These are phyloP conservation scores for Laodelphax striatellus DNA, from an alignment of 1,140 invertebrate genomes.

Conservation along the genomic window DNA sequence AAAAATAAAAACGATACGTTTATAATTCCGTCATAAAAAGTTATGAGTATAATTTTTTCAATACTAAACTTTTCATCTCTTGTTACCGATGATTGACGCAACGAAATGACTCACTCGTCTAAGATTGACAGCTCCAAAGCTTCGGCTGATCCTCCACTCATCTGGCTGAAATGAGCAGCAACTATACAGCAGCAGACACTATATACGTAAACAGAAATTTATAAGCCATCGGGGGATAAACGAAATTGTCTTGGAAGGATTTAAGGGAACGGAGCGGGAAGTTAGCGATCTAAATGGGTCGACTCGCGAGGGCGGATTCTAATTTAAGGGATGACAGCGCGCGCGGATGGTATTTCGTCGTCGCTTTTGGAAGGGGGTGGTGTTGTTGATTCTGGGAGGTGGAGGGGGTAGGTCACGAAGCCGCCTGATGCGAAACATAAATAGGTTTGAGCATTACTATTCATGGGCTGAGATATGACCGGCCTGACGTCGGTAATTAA, in stretches of 20 bases:
- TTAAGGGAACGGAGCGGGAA: neutral
- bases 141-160: no score
- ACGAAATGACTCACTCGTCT: no score
- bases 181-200: no score
- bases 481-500: neutral
- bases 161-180: no score
- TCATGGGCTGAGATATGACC: conserved; percentile 1
- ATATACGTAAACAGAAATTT: neutral
- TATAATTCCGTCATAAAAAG: no score
- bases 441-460: conserved; percentile 1
- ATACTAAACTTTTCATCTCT: no score
- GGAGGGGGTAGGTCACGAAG: neutral
- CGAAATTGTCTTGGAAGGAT: conserved; percentile 1
- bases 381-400: no score
- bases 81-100: no score
- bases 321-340: conserved; percentile 2
- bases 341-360: neutral
- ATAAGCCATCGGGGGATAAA: neutral
- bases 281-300: conserved; percentile 2
- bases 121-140: no score
- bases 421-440: neutral
- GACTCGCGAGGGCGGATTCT: neutral
- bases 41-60: no score
- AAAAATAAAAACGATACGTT: no score
- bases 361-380: no score